phyloP scores from a whole-genome alignment of 2,113 vertebrate genomes.

The Paralichthys olivaceus region DNA sequence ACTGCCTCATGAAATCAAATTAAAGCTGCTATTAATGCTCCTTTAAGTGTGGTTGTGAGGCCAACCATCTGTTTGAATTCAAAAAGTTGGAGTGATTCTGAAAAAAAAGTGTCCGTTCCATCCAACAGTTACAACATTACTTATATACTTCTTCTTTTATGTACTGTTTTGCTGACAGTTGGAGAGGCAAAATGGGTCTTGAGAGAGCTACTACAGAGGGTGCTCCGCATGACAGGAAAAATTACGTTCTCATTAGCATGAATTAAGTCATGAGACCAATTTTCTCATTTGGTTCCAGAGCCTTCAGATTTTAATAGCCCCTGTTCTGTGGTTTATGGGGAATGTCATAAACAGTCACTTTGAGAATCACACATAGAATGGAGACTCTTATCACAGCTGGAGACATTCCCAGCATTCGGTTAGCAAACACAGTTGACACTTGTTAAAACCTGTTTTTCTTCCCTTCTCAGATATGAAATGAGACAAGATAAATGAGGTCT shows the following conservation, averaged over 20 bases:
- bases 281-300: conserved; percentile 55
- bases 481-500: conserved; percentile 38
- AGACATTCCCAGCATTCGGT: conserved; percentile 38
- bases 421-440: conserved; percentile 36
- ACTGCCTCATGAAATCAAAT: conserved; percentile 18
- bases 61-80: conserved; percentile 1
- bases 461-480: conserved; percentile 34
- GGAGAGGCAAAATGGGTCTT: conserved; percentile 30
- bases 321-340: conserved; percentile 56
- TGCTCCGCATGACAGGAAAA: conserved; percentile 50
- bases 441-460: conserved; percentile 46
- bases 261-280: conserved; percentile 66
- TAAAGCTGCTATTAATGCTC: conserved; percentile 10
- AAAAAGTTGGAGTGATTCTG: conserved; percentile 18
- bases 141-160: conserved; percentile 26
- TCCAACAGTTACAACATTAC: not conserved
- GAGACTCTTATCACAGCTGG: conserved; percentile 51
- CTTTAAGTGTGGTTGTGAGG: not conserved
- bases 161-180: conserved; percentile 33
- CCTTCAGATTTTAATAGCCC: conserved; percentile 58
- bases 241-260: conserved; percentile 58
- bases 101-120: conserved; percentile 6
- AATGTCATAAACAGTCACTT: conserved; percentile 63
- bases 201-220: conserved; percentile 19
- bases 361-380: conserved; percentile 46